phyloP scores from a whole-genome alignment of 2,888 invertebrate genomes.

The Rhingia campestris region DNA sequence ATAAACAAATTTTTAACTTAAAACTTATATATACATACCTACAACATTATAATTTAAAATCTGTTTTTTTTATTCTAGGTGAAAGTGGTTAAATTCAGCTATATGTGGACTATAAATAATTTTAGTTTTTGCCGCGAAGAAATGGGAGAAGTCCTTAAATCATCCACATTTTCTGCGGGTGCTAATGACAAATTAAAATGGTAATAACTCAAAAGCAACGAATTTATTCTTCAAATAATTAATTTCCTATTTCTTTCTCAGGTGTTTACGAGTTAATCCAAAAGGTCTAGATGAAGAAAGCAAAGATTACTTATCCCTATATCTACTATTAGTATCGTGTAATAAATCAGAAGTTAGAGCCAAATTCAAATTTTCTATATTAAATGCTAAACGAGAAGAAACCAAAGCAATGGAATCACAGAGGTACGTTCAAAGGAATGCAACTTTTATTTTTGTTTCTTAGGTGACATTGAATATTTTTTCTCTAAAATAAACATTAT shows the following conservation, averaged over 20 bases:
- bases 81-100: conserved; percentile 99
- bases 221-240: conserved; percentile 1
- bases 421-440: conserved; percentile 79
- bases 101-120: conserved; percentile 99
- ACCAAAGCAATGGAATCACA: conserved; percentile 99
- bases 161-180: conserved; percentile 99
- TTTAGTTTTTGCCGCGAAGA: conserved; percentile 99
- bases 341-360: conserved; percentile 99
- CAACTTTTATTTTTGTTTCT: conserved; percentile 9
- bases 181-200: conserved; percentile 99
- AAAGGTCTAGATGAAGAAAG: conserved; percentile 99
- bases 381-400: conserved; percentile 99
- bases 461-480: conserved; percentile 37
- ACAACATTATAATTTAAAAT: background rate
- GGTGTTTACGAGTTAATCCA: conserved; percentile 99
- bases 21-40: background rate
- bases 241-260: conserved; percentile 78
- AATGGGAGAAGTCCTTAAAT: conserved; percentile 99
- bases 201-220: conserved; percentile 83
- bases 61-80: conserved; percentile 87
- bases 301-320: conserved; percentile 99
- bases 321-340: conserved; percentile 99
- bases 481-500: conserved; percentile 34
- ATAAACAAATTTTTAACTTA: background rate
- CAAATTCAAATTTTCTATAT: conserved; percentile 99